These are phyloP conservation scores for Albula goreensis DNA, from an alignment of 2,113 vertebrate species.

Conservation along the genomic window DNA sequence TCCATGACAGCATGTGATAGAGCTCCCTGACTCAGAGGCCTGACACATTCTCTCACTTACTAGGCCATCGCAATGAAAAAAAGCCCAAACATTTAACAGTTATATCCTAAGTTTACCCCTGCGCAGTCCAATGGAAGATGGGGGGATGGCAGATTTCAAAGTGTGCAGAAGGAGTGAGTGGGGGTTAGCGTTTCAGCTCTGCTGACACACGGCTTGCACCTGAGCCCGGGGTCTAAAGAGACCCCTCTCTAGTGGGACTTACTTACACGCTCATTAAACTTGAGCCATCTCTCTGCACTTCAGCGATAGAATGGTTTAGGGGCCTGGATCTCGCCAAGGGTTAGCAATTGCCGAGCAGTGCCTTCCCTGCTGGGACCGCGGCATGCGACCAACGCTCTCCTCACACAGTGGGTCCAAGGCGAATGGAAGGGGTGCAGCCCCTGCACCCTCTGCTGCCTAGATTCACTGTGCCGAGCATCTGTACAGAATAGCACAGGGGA, in stretches of 20 bases:
- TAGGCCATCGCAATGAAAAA: too few relatives aligned
- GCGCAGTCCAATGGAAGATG: not conserved
- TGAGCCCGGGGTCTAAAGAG: slow-evolving; percentile 27
- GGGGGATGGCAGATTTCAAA: not conserved
- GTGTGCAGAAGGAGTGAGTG: not conserved
- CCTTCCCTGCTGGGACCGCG: too few relatives aligned
- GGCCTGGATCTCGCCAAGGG: not conserved
- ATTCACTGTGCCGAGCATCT: too few relatives aligned
- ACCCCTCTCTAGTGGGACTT: slow-evolving; percentile 20
- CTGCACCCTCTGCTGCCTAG: too few relatives aligned
- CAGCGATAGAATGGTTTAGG: not conserved
- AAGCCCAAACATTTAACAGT: too few relatives aligned
- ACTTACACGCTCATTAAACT: slow-evolving; percentile 23
- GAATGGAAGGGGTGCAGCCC: too few relatives aligned
- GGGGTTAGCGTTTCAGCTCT: slow-evolving; percentile 17
- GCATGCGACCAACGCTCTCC: too few relatives aligned
- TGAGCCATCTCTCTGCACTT: slow-evolving; percentile 4
- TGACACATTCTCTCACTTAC: not conserved
- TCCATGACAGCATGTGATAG: too few relatives aligned
- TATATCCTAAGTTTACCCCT: slow-evolving; percentile 11
- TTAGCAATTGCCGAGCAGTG: not conserved
- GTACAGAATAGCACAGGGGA: too few relatives aligned
- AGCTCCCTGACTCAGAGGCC: not conserved
- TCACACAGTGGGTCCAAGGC: too few relatives aligned
- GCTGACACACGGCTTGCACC: slow-evolving; percentile 19